A percentile compares a stretch with the other conserved stretches of the same genome.
Conservation (phyloP, 2,113 vertebrate species). For the Acrocephalus arundinaceus region DNA sequence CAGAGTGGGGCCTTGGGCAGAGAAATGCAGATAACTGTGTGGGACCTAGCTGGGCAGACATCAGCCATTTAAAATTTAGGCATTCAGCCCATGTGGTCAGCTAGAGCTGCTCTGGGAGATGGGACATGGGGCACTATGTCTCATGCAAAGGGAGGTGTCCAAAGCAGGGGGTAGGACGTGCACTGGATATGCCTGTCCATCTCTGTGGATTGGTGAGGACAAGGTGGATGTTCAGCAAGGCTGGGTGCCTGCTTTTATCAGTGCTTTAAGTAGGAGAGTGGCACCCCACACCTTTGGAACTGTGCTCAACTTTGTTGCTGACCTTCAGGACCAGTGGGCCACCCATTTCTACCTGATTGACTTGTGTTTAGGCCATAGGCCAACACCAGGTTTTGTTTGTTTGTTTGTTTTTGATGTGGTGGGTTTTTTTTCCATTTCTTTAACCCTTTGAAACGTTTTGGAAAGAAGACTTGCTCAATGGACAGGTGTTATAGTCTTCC, state of each 20-base stretch:
- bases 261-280: not conserved
- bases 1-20: not conserved
- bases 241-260: not conserved
- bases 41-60: not conserved
- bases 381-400: too few species aligned
- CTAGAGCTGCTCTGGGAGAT: not conserved
- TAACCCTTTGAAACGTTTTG: not conserved
- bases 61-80: not conserved
- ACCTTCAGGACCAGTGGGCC: not conserved
- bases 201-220: not conserved
- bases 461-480: not conserved
- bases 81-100: not conserved
- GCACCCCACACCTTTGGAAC: not conserved
- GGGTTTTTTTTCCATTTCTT: not conserved
- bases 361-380: not conserved
- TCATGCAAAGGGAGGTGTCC: not conserved
- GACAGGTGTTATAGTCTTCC: not conserved
- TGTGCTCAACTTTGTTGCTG: not conserved
- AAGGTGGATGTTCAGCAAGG: not conserved
- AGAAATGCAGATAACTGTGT: not conserved
- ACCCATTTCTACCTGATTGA: not conserved
- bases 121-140: fast-evolving
- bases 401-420: too few species aligned
- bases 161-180: not conserved
- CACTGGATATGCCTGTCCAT: not conserved